Evolutionary conservation across 1,140 invertebrate genomes (phyloP).

Genomic region (Tyrophagus putrescentiae): DNA sequence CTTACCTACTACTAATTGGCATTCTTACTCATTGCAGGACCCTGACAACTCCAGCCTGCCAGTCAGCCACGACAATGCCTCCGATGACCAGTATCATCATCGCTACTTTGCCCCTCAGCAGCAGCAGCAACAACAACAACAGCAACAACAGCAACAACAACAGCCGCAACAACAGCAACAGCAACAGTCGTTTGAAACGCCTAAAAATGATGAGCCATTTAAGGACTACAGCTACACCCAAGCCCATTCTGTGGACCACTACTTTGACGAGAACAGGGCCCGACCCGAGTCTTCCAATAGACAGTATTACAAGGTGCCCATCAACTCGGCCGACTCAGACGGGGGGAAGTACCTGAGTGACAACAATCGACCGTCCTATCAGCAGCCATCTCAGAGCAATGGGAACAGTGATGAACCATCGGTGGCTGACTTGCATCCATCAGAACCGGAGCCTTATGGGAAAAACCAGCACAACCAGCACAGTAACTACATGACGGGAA

Average conservation of each 20-base stretch:
- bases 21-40: background rate
- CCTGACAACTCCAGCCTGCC: slow-evolving; percentile 1
- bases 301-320: background rate
- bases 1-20: no score
- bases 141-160: no score
- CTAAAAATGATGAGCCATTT: background rate
- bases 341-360: background rate
- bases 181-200: background rate
- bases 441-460: background rate
- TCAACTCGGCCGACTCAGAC: no score
- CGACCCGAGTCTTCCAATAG: background rate
- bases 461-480: background rate
- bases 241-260: background rate
- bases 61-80: background rate
- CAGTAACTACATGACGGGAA: background rate
- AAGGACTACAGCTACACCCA: slow-evolving; percentile 1
- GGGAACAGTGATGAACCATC: background rate
- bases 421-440: no score
- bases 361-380: no score
- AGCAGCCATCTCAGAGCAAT: no score
- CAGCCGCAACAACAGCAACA: no score
- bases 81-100: slow-evolving; percentile 5
- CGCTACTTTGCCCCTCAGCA: background rate
- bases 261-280: background rate
- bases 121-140: no score